Percentiles rank a stretch among this genome's conserved stretches.
Conservation (phyloP, 2,888 invertebrate species). For the Nomada flava region DNA sequence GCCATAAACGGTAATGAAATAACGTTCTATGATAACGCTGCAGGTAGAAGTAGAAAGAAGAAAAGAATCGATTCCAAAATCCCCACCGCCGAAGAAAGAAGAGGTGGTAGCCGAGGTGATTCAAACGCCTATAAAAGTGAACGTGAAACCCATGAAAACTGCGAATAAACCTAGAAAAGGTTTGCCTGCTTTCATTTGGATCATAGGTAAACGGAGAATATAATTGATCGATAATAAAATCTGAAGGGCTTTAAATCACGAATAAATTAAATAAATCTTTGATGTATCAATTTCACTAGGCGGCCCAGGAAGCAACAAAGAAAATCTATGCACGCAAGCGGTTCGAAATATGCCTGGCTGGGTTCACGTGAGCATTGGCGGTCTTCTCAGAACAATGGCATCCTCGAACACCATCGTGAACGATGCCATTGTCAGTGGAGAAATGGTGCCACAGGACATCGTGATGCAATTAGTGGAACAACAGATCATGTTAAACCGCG, state of each 20-base stretch:
- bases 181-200: slow-evolving; percentile 84
- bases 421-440: slow-evolving; percentile 91
- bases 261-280: background rate
- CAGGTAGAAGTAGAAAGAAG: slow-evolving; percentile 80
- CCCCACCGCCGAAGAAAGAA: slow-evolving; percentile 66
- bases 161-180: slow-evolving; percentile 78
- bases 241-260: too few species aligned
- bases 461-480: slow-evolving; percentile 91
- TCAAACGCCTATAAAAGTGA: slow-evolving; percentile 68
- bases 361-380: slow-evolving; percentile 92
- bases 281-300: slow-evolving; percentile 84
- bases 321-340: slow-evolving; percentile 90
- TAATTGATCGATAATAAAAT: background rate
- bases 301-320: slow-evolving; percentile 97
- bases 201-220: slow-evolving; percentile 81
- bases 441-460: slow-evolving; percentile 92
- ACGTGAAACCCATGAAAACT: slow-evolving; percentile 75
- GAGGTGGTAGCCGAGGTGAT: slow-evolving; percentile 58
- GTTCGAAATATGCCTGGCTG: slow-evolving; percentile 89
- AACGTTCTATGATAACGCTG: background rate
- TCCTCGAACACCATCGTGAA: slow-evolving; percentile 88
- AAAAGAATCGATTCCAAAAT: slow-evolving; percentile 59
- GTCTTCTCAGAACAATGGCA: slow-evolving; percentile 90
- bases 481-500: slow-evolving; percentile 85
- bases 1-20: background rate